Base-by-base conservation (phyloP, 2,888 invertebrate genomes). In the Tethea ocularis region DNA sequence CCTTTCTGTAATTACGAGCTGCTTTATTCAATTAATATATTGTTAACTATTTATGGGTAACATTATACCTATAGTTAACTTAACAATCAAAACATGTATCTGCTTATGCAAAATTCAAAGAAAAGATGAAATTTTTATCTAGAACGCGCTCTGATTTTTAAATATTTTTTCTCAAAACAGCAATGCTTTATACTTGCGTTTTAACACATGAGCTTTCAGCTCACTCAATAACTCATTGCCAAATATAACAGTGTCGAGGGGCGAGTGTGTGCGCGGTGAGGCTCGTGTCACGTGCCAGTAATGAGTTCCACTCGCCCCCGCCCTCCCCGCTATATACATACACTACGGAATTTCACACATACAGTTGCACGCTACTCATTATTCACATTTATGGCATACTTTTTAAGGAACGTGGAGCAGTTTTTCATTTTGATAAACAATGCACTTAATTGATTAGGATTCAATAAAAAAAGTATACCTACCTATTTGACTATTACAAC, bases 221-320 rank as follows among this genome's bases (percentile, higher is more conserved):
- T 78, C 84, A 90, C 90, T 91, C 91, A 89, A 92, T 92, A 92
- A 92, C 90, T 93, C 92, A 93, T 91, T 91, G 91, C 80, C 85
- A 79, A 89, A 87, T 87, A 88, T 83, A 86, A 77, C 84, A 77
- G 81, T 78, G 77, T 75, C 75, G 81, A 79, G 81, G 78, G 84
- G 81, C 59, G 79, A 75, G 81, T 71, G 79, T 38, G 82, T 74
- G 80, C 46, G 76, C 78, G 82, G 86, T 77, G 78, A 79, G 82
- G 83, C 77, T 69, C 85, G 89, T 91, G 90, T 91, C 92, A 93
- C 92, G 91, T 93, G 92, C 86, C 88, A 74, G 87, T 93, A 93
- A 93, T 91, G 92, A 93, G 92, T 89, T 83, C 87, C 81, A 77
- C 75, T 74, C 86, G 62, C 69, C 85, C 86, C 85, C 83, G 62